Conservation (phyloP, 1,140 invertebrate species). For the Whitmania pigra region DNA sequence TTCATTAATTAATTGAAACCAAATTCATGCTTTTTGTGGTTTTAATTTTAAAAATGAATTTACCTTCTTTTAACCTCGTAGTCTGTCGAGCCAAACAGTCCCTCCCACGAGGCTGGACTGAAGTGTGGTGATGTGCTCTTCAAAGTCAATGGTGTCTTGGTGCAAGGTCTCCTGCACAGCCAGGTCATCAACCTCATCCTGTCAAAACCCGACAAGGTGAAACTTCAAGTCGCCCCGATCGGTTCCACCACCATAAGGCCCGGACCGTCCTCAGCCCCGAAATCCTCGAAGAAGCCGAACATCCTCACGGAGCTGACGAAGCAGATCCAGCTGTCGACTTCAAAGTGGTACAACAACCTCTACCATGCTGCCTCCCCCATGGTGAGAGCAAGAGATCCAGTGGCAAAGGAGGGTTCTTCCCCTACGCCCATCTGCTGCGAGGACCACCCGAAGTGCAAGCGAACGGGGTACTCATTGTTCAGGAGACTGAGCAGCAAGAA, state of each 20-base stretch:
- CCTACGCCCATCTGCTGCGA: background rate
- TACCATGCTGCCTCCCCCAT: background rate
- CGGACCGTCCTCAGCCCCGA: constrained; percentile 43
- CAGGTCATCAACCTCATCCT: constrained; percentile 71
- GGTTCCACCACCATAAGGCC: constrained; percentile 81
- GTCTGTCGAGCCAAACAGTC: constrained; percentile 81
- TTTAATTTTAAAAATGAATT: background rate
- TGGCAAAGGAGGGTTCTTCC: background rate
- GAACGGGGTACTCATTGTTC: constrained; percentile 71
- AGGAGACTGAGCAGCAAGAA: constrained; percentile 66
- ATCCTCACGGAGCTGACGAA: background rate
- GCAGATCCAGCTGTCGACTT: background rate
- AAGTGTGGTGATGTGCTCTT: constrained; percentile 85
- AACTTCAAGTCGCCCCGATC: constrained; percentile 73
- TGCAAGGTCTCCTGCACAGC: constrained; percentile 84
- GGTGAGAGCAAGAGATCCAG: background rate
- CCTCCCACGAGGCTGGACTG: constrained; percentile 86
- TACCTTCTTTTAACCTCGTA: constrained; percentile 35
- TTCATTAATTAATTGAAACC: too few species aligned
- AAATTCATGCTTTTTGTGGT: background rate
- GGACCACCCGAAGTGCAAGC: background rate
- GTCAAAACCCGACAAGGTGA: constrained; percentile 74
- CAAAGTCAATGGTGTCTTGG: constrained; percentile 85
- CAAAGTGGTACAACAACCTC: background rate
- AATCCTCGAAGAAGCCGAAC: background rate